These are phyloP conservation scores for Pentamera pediparva DNA, from an alignment of 53 echinoderm and acorn worm genomes.

Conservation along the genomic window DNA sequence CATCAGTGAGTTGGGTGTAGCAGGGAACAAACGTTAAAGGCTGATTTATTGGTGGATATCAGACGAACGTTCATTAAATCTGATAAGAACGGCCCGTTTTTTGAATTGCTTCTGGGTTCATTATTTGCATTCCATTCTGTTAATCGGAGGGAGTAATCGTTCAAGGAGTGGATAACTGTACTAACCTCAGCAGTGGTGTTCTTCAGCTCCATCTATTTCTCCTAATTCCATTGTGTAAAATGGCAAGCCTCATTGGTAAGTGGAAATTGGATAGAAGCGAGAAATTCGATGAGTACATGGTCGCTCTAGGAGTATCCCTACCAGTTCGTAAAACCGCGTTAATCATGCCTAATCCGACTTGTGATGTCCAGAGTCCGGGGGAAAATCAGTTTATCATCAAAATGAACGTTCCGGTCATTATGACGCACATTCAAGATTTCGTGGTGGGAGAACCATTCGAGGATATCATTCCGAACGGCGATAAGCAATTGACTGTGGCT, in stretches of 20 bases:
- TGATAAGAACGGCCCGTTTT: too few relatives aligned
- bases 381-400: slow-evolving; percentile 66
- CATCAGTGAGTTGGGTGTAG: too few relatives aligned
- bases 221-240: background rate
- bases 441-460: slow-evolving; percentile 70
- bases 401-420: slow-evolving; percentile 95
- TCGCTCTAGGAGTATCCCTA: slow-evolving; percentile 72
- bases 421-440: slow-evolving; percentile 86
- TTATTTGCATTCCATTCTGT: too few relatives aligned
- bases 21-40: background rate
- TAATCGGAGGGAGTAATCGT: too few relatives aligned
- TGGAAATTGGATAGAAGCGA: slow-evolving; percentile 92
- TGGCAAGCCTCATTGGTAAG: slow-evolving; percentile 68
- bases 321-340: slow-evolving; percentile 74
- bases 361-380: slow-evolving; percentile 55
- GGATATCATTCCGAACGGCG: slow-evolving; percentile 77
- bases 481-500: slow-evolving; percentile 72
- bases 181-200: too few relatives aligned
- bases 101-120: too few relatives aligned
- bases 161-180: too few relatives aligned
- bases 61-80: too few relatives aligned
- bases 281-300: slow-evolving; percentile 89
- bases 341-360: slow-evolving; percentile 79
- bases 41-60: too few relatives aligned
- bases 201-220: background rate